Conservation (phyloP, 2,113 vertebrate species). For the Ellobius talpinus region DNA sequence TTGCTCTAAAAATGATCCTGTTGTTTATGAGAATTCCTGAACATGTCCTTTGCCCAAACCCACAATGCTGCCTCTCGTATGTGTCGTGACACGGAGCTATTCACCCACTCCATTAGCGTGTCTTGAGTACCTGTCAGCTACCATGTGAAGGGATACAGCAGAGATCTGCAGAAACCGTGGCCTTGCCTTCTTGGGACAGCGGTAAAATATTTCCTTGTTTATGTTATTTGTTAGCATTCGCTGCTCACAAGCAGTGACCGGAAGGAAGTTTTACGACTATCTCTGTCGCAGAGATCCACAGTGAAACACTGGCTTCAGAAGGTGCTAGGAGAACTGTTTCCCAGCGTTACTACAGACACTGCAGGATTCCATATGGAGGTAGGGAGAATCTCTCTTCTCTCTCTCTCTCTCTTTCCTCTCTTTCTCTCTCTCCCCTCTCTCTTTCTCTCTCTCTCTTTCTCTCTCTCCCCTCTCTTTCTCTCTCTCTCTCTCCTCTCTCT, state of each 20-base stretch:
- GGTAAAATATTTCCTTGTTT: not conserved
- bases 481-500: too few species aligned
- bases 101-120: not conserved
- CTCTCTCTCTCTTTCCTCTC: too few species aligned
- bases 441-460: too few species aligned
- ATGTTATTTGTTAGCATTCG: not conserved
- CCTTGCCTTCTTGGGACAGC: not conserved
- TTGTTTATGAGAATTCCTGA: constrained; percentile 32
- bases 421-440: too few species aligned
- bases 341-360: not conserved
- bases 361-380: not conserved
- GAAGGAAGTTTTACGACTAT: not conserved
- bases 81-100: not conserved
- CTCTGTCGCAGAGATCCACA: not conserved
- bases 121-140: not conserved
- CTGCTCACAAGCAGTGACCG: not conserved
- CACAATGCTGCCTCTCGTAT: not conserved
- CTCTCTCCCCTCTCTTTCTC: too few species aligned
- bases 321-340: not conserved
- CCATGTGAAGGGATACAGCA: not conserved
- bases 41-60: not conserved
- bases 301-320: not conserved
- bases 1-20: not conserved
- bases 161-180: not conserved
- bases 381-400: not conserved